A percentile compares a stretch with the other conserved stretches of the same genome.
Conservation (phyloP, 2,113 vertebrate species). For the Psophia crepitans region DNA sequence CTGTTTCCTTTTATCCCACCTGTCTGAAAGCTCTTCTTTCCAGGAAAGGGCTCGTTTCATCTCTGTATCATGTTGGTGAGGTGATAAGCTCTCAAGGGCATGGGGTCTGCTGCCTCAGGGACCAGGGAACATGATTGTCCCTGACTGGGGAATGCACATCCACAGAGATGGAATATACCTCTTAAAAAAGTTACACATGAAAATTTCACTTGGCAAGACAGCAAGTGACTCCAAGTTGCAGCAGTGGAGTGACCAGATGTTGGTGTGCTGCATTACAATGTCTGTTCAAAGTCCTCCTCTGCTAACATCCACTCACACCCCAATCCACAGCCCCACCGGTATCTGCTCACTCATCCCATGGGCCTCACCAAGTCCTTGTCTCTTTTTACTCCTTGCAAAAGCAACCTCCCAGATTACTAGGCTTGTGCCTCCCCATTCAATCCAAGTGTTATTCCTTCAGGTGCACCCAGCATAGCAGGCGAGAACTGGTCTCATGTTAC, state of each 20-base stretch:
- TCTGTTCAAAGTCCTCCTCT: neutral
- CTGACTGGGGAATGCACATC: neutral
- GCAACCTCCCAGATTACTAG: neutral
- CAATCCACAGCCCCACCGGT: too few relatives aligned
- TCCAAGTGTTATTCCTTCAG: rapidly evolving
- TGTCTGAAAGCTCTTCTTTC: neutral
- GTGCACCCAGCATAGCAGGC: neutral
- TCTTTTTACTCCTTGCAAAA: neutral
- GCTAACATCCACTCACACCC: neutral
- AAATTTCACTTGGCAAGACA: neutral
- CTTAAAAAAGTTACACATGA: neutral
- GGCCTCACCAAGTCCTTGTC: neutral
- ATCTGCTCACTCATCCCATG: neutral
- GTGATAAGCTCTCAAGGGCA: neutral
- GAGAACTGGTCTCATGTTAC: neutral
- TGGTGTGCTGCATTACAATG: neutral
- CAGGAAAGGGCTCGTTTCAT: neutral
- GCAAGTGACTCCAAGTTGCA: neutral
- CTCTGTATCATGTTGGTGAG: neutral
- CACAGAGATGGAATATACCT: neutral
- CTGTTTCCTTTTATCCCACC: neutral
- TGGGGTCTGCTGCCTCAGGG: neutral
- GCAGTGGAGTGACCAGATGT: neutral
- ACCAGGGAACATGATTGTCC: neutral
- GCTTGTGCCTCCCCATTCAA: neutral